Percentiles rank a stretch among this genome's conserved stretches.
Evolutionary conservation across 2,113 vertebrate genomes (phyloP).

Genomic region (Passer montanus): DNA sequence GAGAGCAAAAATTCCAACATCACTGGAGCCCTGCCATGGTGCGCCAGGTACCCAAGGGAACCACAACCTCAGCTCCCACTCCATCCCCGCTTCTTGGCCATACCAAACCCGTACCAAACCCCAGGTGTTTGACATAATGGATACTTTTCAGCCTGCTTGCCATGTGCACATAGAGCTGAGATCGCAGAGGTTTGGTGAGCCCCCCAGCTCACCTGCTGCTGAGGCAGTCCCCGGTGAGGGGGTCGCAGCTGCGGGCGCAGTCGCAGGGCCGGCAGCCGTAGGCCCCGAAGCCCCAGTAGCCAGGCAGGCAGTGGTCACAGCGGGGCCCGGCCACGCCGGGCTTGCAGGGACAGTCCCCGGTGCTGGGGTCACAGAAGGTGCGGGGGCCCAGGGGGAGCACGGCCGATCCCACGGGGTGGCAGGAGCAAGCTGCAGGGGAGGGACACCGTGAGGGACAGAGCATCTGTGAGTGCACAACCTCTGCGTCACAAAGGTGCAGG

Average conservation of each 20-base stretch:
- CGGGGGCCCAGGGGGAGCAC: conserved; percentile 72
- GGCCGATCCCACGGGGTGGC: conserved; percentile 87
- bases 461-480: not conserved
- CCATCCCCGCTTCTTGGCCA: not conserved
- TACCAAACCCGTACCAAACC: not conserved
- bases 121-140: not conserved
- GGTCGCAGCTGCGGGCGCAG: conserved; percentile 91
- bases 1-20: not conserved
- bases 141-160: not conserved
- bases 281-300: conserved; percentile 93
- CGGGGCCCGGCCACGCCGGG: conserved; percentile 87
- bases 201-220: conserved; percentile 78
- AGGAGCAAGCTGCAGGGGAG: conserved; percentile 83
- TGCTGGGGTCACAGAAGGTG: conserved; percentile 86
- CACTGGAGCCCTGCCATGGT: fast-evolving
- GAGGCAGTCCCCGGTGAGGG: conserved; percentile 87
- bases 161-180: fast-evolving
- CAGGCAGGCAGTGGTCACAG: conserved; percentile 91
- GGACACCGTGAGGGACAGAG: not conserved
- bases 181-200: fast-evolving
- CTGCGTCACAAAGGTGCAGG: fast-evolving
- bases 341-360: conserved; percentile 92
- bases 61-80: not conserved
- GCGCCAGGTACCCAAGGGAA: not conserved
- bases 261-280: conserved; percentile 92